Evolutionary conservation across 2,797 vertebrate species (phyloP).

Genomic region (Micropoecilia bifurca): DNA sequence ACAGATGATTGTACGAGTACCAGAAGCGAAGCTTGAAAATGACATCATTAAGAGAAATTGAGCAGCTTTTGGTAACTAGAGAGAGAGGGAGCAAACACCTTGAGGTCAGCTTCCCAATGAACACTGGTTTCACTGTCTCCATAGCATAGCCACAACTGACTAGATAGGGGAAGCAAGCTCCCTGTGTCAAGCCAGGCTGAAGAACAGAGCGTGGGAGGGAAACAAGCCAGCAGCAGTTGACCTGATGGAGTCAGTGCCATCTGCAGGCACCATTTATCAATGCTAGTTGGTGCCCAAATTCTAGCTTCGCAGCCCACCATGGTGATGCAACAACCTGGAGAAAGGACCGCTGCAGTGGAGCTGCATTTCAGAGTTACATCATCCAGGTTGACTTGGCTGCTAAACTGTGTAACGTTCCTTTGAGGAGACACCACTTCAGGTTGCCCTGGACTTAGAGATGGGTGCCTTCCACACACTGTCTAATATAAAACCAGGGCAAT

Average conservation of each 20-base stretch:
- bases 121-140: too few relatives aligned
- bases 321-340: not conserved
- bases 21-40: not conserved
- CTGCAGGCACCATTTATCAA: not conserved
- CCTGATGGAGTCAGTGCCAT: not conserved
- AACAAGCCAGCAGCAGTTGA: too few relatives aligned
- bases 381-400: not conserved
- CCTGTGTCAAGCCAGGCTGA: not conserved
- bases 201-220: not conserved
- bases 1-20: not conserved
- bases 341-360: not conserved
- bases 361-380: not conserved
- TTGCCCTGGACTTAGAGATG: not conserved
- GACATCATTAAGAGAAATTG: not conserved
- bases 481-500: not conserved
- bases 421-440: not conserved
- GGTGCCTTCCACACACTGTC: not conserved
- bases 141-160: not conserved
- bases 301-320: too few relatives aligned
- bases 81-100: not conserved
- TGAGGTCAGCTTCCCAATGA: too few relatives aligned
- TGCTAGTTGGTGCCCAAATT: not conserved
- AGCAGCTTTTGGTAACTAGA: not conserved
- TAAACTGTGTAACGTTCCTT: not conserved
- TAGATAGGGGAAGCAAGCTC: not conserved